Conservation (phyloP, 1,140 invertebrate genomes). For the Magallana ariakensis region DNA sequence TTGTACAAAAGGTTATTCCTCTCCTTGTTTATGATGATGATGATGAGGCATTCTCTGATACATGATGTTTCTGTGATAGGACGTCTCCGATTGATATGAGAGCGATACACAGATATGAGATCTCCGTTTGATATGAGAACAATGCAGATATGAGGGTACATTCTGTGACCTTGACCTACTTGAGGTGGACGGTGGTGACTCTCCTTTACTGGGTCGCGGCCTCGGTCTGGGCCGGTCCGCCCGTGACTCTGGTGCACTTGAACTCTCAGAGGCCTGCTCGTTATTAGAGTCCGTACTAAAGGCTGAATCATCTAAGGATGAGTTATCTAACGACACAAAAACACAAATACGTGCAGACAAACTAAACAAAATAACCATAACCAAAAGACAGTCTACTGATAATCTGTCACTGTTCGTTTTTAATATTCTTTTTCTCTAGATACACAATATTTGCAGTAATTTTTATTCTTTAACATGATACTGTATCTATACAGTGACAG, state of each 20-base stretch:
- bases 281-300: neutral
- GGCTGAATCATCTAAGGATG: conserved; percentile 29
- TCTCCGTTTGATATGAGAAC: neutral
- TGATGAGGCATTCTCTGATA: neutral
- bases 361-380: conserved; percentile 32
- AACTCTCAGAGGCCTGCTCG: conserved; percentile 22
- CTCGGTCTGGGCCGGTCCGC: neutral
- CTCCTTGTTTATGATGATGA: conserved; percentile 1
- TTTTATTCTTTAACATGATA: neutral
- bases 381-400: neutral
- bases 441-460: neutral
- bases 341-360: conserved; percentile 41
- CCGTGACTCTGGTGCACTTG: conserved; percentile 12
- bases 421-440: too few relatives aligned
- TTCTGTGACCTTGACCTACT: conserved; percentile 13
- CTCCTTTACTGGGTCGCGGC: neutral
- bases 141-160: neutral
- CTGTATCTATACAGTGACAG: neutral
- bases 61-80: neutral
- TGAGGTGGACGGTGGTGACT: neutral
- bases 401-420: conserved; percentile 14
- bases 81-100: neutral
- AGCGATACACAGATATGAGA: neutral
- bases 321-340: conserved; percentile 39
- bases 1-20: neutral